Percentiles rank a stretch among this genome's conserved stretches.
These are phyloP conservation scores for Vombatus ursinus DNA, from an alignment of 2,113 vertebrate species.

Conservation along the genomic window DNA sequence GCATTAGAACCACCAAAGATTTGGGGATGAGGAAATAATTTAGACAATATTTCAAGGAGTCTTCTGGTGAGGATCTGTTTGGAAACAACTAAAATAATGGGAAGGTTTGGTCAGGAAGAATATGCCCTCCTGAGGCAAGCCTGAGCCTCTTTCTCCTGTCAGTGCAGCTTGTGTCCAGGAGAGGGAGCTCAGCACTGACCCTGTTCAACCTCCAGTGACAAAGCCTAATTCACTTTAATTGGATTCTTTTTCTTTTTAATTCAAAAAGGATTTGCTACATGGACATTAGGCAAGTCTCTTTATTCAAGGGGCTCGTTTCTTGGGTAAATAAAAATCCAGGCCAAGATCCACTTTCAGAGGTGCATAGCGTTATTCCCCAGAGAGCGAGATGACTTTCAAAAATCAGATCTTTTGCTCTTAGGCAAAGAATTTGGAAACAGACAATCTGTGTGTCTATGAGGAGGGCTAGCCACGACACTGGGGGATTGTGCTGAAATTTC, in stretches of 20 bases:
- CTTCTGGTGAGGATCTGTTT: not conserved
- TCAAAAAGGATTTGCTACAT: conserved; percentile 81
- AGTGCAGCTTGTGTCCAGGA: conserved; percentile 45
- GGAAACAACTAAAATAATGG: not conserved
- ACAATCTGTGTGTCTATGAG: conserved; percentile 49
- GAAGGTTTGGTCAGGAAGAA: not conserved
- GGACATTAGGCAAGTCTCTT: conserved; percentile 70
- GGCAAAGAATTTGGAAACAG: conserved; percentile 73
- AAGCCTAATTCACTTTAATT: conserved; percentile 76
- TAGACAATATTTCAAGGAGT: not conserved
- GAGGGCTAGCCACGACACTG: conserved; percentile 63
- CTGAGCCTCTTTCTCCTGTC: not conserved
- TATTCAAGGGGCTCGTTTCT: conserved; percentile 74
- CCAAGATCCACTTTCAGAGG: conserved; percentile 79
- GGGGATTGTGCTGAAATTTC: conserved; percentile 76
- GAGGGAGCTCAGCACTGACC: conserved; percentile 37
- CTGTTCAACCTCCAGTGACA: not conserved
- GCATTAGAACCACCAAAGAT: not conserved
- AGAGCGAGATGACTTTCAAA: conserved; percentile 67
- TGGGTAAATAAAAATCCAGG: conserved; percentile 74
- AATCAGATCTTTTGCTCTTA: conserved; percentile 66
- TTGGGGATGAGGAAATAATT: not conserved
- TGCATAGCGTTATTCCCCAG: conserved; percentile 68
- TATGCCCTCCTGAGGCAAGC: not conserved
- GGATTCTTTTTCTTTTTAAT: conserved; percentile 76